Evolutionary conservation across 2,797 vertebrate genomes (phyloP).

Genomic region (Alouatta caraya): DNA sequence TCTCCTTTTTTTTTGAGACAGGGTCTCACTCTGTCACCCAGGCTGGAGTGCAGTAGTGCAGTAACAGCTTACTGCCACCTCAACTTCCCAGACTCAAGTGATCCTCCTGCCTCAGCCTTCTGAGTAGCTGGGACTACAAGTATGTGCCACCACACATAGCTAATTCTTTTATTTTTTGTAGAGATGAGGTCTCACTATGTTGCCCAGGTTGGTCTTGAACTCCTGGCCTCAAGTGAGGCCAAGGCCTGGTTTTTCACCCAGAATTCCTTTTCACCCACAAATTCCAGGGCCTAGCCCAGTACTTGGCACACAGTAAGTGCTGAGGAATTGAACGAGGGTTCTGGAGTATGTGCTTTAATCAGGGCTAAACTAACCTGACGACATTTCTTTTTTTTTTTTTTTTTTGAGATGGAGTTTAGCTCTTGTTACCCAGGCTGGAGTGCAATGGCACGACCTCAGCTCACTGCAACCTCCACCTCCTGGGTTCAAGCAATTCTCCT

Average conservation of each 20-base stretch:
- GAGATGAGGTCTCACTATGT: not conserved
- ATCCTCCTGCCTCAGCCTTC: not conserved
- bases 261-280: not conserved
- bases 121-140: not conserved
- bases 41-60: not conserved
- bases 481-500: not conserved
- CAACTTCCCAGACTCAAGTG: not conserved
- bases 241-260: not conserved
- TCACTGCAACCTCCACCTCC: not conserved
- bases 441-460: accelerated
- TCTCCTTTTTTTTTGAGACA: not conserved
- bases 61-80: not conserved
- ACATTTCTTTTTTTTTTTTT: too few species aligned
- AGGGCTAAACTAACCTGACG: not conserved
- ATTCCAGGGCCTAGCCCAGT: not conserved
- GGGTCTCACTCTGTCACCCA: not conserved
- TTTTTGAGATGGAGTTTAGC: too few species aligned
- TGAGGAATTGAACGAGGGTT: not conserved
- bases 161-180: not conserved
- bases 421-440: not conserved
- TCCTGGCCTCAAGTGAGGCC: not conserved
- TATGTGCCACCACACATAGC: not conserved
- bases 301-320: not conserved
- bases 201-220: not conserved
- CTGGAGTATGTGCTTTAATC: not conserved